Evolutionary conservation across 1,140 invertebrate genomes (phyloP), one percentile per base, ranked within the genome.

Genomic region (Bilobella aurantiaca): DNA sequence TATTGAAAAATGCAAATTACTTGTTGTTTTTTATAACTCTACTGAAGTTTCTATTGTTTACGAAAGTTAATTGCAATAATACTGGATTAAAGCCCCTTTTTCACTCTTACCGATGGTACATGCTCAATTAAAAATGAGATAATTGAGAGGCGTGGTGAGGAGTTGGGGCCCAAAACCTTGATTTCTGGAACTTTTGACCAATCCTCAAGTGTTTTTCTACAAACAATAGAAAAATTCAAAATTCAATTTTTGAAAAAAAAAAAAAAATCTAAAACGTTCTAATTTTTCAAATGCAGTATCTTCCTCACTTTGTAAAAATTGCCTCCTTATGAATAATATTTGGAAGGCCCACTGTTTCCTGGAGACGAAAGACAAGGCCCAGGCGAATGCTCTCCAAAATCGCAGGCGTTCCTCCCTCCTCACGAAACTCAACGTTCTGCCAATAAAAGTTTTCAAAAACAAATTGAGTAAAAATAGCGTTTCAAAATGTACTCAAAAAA

Each of bases 51-150:
- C n/a, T n/a, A n/a, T n/a, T n/a, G n/a, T n/a, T n/a, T n/a, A n/a
- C n/a, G n/a, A n/a, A n/a, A n/a, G n/a, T n/a, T n/a, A n/a, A n/a
- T n/a, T n/a, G n/a, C n/a, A n/a, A n/a, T n/a, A 21, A 49, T 18
- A 46, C 53, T 63, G 23, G 27, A 37, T 42, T n/a, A 16, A 21
- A 31, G 12, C 34, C 46, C 34, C 27, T 59, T 21, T 23, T 8
- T 5, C 37, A 1, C 21, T 29, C 37, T 61, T 53, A 68, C 66
- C 1, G 23, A 34, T 14, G 59, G 37, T 2, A 23, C 84, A 77
- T 94, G 88, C 62, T 86, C 82, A 34, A 96, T 85, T 77, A 94
- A 82, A 71, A 96, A 87, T 14, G 91, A 93, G 75, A 94, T 91
- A 31, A 93, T 85, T 1, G 91, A 87, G 8, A 93, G 78, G 34